phyloP scores from a whole-genome alignment of 2,797 vertebrate species.

The Alosa sapidissima region DNA sequence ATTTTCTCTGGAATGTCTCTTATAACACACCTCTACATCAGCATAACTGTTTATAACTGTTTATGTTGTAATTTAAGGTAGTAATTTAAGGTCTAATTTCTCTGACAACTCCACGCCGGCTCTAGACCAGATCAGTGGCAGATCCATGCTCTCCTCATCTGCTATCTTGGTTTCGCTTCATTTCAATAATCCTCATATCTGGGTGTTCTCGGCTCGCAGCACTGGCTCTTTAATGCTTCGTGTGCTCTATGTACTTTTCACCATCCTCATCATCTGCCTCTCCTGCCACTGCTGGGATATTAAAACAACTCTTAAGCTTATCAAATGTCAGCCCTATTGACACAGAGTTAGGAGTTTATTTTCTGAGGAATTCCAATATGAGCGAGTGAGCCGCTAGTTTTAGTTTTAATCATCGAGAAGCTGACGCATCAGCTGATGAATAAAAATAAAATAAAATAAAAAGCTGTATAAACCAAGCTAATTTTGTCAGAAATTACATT shows the following conservation, averaged over 20 bases:
- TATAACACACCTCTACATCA: background rate
- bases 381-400: conserved; percentile 58
- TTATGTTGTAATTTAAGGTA: conserved; percentile 35
- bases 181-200: conserved; percentile 47
- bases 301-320: conserved; percentile 70
- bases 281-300: conserved; percentile 58
- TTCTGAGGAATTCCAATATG: conserved; percentile 67
- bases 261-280: conserved; percentile 32
- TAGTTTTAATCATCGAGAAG: conserved; percentile 69
- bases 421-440: conserved; percentile 39
- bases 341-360: conserved; percentile 74
- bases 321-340: conserved; percentile 78
- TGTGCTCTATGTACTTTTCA: conserved; percentile 44
- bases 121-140: background rate
- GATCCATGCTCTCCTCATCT: conserved; percentile 27
- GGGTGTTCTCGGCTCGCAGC: conserved; percentile 48
- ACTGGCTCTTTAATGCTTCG: conserved; percentile 48
- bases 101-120: conserved; percentile 36
- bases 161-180: conserved; percentile 52
- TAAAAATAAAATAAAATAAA: conserved; percentile 38
- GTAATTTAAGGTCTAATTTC: conserved; percentile 52
- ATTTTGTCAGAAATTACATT: conserved; percentile 63
- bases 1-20: background rate
- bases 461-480: conserved; percentile 59
- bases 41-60: conserved; percentile 38